phyloP scores from a whole-genome alignment of 2,888 invertebrate genomes.

The Lycocerus yunnanus region DNA sequence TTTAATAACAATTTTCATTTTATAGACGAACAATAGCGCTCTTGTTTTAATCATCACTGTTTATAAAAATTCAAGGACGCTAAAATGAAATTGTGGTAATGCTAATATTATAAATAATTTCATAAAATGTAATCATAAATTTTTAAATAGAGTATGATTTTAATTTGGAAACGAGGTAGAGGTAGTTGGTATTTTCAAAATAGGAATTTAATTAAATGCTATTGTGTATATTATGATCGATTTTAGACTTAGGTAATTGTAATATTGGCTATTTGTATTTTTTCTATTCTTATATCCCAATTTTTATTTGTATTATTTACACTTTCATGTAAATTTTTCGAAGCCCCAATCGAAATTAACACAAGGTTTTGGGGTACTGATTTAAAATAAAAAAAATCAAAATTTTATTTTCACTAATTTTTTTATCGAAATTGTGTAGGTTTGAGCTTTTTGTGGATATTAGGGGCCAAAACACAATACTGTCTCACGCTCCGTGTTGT shows the following conservation, averaged over 20 bases:
- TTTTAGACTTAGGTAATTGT: constrained; percentile 10
- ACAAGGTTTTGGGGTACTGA: background rate
- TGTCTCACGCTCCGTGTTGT: background rate
- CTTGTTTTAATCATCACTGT: background rate
- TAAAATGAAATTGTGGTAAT: background rate
- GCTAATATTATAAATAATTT: background rate
- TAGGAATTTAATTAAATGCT: constrained; percentile 18
- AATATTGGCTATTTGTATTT: constrained; percentile 22
- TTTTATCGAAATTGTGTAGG: background rate
- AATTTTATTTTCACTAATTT: background rate
- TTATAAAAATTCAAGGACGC: background rate
- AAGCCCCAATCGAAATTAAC: background rate
- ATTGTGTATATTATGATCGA: constrained; percentile 22
- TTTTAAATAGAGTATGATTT: background rate
- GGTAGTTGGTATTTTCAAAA: constrained; percentile 13
- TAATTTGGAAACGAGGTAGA: background rate
- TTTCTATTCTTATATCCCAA: constrained; percentile 2
- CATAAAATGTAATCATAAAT: background rate
- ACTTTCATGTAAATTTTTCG: background rate
- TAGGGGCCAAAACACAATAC: background rate
- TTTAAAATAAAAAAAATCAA: background rate
- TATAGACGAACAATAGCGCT: background rate
- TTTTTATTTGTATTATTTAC: background rate
- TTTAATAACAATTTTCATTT: background rate
- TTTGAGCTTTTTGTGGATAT: background rate